Conservation (phyloP, 2,113 vertebrate species). For the Pseudorectes ferrugineus region DNA sequence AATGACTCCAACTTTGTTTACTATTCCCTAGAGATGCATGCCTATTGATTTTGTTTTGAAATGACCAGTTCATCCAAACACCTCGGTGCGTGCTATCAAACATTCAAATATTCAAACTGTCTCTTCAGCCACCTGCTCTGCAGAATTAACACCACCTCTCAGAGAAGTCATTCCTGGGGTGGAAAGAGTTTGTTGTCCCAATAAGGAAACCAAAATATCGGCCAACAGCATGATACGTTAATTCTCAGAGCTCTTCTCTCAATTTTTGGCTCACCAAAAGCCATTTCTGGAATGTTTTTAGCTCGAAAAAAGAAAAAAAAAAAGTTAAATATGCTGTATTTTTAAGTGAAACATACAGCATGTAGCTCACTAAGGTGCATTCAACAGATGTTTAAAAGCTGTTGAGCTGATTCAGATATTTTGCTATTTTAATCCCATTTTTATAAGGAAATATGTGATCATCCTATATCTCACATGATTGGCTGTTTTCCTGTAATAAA, state of each 20-base stretch:
- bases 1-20: slow-evolving; percentile 62
- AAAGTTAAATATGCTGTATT: neutral
- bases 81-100: slow-evolving; percentile 9
- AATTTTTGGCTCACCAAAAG: neutral
- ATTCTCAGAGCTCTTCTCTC: neutral
- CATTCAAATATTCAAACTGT: slow-evolving; percentile 7
- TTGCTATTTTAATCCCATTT: neutral
- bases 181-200: neutral
- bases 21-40: slow-evolving; percentile 44
- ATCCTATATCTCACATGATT: neutral
- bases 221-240: neutral
- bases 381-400: neutral
- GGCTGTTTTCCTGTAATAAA: neutral
- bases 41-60: slow-evolving; percentile 43
- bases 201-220: neutral
- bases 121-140: neutral
- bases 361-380: neutral
- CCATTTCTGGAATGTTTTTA: neutral
- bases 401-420: neutral
- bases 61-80: neutral
- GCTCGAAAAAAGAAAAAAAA: neutral
- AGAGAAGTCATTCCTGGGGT: neutral
- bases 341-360: neutral
- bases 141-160: neutral
- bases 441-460: neutral